Evolutionary conservation across 37 sponge, comb jelly and placozoan species (phyloP), one percentile per base, ranked within the genome.

Genomic region (Haliclona indistincta): DNA sequence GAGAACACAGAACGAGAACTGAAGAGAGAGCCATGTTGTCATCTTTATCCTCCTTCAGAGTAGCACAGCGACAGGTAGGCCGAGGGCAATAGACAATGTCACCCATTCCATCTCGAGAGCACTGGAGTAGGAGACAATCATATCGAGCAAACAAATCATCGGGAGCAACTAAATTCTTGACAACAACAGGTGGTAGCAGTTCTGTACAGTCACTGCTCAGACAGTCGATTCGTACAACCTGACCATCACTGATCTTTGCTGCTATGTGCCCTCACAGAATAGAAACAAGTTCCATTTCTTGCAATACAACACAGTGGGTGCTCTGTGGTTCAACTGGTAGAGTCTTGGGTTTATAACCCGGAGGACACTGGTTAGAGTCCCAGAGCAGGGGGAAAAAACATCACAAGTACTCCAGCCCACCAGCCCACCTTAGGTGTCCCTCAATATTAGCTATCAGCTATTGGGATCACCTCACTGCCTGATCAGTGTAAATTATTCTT

Each of bases 41-140:
- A 54, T 67, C 82, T n/a, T n/a, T n/a, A 4, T 67, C 80, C 5
- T 73, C 73, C 36, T 75, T 81, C 15, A 91, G 33, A 0, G 82
- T 76, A 11, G 80, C 79, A 67, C 81, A 80, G 1, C 64, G 63
- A 42, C 96, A 95, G 53, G 52, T 58, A 0, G 73, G 64, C 25
- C 80, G 68, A 20, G 96, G 96, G 74, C 96, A 95, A 43, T 87
- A 88, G 20, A 81, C 82, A 35, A 95, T 60, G 32, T 95, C 96
- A 6, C 56, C 49, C 96, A 95, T 95, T 13, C 56, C 41, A 32
- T 95, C 92, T 26, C 78, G 38, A 11, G 74, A 73, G 17, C 65
- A 38, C 51, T 86, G 79, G n/a, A 79, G 74, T 17, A 79, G 69
- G 5, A 78, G 56, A 13, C 25, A 29, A 52, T 86, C 80, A 36